Evolutionary conservation across 2,797 vertebrate genomes (phyloP).

Genomic region (Discoglossus pictus): DNA sequence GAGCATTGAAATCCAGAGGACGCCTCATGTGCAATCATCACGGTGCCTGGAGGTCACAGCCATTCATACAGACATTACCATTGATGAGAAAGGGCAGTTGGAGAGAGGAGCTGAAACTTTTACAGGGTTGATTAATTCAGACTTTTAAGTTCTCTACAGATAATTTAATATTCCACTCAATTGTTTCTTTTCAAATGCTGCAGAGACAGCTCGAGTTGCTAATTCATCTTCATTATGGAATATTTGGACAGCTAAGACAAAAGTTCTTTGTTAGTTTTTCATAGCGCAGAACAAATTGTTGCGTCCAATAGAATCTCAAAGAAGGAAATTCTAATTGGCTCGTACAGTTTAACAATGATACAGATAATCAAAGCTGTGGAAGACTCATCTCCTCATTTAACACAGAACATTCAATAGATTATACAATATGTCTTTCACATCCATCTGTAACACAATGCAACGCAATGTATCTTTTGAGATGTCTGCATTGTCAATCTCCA

Average conservation of each 20-base stretch:
- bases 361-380: constrained; percentile 19
- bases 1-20: not conserved
- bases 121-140: constrained; percentile 28
- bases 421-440: not conserved
- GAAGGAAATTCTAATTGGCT: constrained; percentile 38
- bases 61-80: constrained; percentile 10
- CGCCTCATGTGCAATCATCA: constrained; percentile 18
- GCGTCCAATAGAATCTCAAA: constrained; percentile 1
- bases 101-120: constrained; percentile 40
- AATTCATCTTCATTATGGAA: constrained; percentile 64
- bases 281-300: constrained; percentile 31
- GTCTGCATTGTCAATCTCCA: no score
- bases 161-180: constrained; percentile 52
- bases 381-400: constrained; percentile 2
- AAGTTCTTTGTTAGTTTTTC: constrained; percentile 57
- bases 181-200: constrained; percentile 53
- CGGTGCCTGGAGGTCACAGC: constrained; percentile 6
- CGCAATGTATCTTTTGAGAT: no score
- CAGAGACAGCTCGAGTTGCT: constrained; percentile 52
- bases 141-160: constrained; percentile 43
- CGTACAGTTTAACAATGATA: constrained; percentile 31
- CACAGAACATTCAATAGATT: not conserved
- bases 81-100: constrained; percentile 7
- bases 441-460: no score
- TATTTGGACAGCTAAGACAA: constrained; percentile 60